These are phyloP conservation scores for Origma solitaria DNA, from an alignment of 2,113 vertebrate species.

Conservation along the genomic window DNA sequence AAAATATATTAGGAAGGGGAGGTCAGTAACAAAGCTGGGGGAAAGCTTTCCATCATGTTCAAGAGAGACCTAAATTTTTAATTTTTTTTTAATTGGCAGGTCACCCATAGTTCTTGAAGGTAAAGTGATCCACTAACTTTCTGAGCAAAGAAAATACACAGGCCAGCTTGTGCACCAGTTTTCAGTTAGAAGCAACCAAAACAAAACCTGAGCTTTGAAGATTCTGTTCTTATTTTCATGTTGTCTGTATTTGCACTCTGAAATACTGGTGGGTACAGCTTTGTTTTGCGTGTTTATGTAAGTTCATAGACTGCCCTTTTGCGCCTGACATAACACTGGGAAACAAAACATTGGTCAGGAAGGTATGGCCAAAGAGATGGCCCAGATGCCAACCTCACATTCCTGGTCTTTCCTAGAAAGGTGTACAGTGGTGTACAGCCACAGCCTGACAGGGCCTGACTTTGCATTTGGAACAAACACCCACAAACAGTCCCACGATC, in stretches of 20 bases:
- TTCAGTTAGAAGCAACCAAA: neutral
- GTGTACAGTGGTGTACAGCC: neutral
- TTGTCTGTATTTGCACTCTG: neutral
- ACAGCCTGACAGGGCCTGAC: neutral
- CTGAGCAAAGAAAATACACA: neutral
- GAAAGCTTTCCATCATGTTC: neutral
- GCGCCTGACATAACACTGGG: rapidly evolving
- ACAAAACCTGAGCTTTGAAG: neutral
- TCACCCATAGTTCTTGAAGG: neutral
- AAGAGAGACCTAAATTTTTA: neutral
- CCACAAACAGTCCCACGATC: rapidly evolving
- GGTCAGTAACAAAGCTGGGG: neutral
- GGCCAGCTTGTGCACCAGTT: neutral
- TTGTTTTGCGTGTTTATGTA: neutral
- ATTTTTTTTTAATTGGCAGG: neutral
- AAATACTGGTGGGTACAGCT: neutral
- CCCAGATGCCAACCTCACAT: neutral
- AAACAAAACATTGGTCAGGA: neutral
- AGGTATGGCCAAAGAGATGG: neutral
- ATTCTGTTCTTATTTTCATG: neutral
- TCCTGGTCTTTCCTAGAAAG: neutral
- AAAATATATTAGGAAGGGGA: neutral
- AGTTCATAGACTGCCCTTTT: neutral
- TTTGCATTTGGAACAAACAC: too few species aligned
- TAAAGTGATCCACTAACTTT: neutral